phyloP scores from a whole-genome alignment of 2,113 vertebrate genomes.

The Oncorhynchus mykiss region DNA sequence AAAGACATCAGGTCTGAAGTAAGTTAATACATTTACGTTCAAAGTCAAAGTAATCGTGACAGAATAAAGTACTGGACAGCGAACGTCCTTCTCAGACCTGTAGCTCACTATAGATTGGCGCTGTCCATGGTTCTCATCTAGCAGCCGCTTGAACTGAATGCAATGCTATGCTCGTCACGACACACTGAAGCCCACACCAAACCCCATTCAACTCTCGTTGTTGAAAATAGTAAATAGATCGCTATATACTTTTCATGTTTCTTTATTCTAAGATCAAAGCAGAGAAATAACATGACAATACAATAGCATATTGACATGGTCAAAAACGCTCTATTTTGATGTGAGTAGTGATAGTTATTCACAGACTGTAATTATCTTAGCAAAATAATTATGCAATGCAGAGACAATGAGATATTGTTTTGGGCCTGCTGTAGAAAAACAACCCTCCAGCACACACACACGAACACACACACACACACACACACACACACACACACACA shows the following conservation, averaged over 20 bases:
- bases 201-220: background rate
- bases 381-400: too few species aligned
- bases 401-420: too few species aligned
- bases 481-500: too few species aligned
- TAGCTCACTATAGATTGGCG: conserved; percentile 14
- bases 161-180: background rate
- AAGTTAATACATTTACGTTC: conserved; percentile 7
- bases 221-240: background rate
- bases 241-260: background rate
- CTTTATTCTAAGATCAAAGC: background rate
- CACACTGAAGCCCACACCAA: background rate
- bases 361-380: too few species aligned
- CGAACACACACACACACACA: background rate
- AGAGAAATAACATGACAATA: too few species aligned
- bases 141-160: background rate
- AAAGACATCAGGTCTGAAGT: background rate
- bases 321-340: too few species aligned
- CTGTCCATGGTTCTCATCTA: conserved; percentile 69
- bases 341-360: too few species aligned
- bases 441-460: background rate
- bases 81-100: background rate
- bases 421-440: too few species aligned
- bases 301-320: too few species aligned
- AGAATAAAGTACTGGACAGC: background rate
- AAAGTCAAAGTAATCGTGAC: background rate